Conservation (phyloP, 2,888 invertebrate genomes). For the Eupithecia inturbata region DNA sequence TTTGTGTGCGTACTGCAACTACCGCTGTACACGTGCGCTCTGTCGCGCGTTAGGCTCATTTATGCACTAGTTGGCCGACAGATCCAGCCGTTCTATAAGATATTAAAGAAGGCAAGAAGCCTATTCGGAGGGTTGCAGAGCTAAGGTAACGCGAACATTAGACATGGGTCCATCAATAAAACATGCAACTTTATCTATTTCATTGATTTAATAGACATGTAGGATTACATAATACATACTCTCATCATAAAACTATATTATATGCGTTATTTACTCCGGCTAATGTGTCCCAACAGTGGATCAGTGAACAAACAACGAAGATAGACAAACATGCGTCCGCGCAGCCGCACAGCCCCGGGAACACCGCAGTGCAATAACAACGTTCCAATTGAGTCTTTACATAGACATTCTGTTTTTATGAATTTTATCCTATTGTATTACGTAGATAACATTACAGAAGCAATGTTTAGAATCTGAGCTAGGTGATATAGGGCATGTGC, state of each 20-base stretch:
- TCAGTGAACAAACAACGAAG: constrained; percentile 79
- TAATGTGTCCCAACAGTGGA: constrained; percentile 79
- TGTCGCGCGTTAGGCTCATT: too few species aligned
- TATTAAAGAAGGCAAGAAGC: not conserved
- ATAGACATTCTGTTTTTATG: not conserved
- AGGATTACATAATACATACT: constrained; percentile 84
- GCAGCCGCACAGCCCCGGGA: constrained; percentile 24
- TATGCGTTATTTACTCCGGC: constrained; percentile 78
- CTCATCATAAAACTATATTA: constrained; percentile 83
- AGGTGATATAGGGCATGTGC: not conserved
- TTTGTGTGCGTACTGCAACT: too few species aligned
- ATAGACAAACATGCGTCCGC: constrained; percentile 47
- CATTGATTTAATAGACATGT: constrained; percentile 84
- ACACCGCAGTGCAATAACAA: constrained; percentile 8
- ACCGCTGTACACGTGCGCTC: too few species aligned
- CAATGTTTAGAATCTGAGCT: not conserved
- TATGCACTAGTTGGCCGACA: too few species aligned
- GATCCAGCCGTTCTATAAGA: too few species aligned
- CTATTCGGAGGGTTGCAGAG: not conserved
- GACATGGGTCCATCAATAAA: constrained; percentile 53
- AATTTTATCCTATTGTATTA: not conserved
- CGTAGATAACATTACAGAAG: not conserved
- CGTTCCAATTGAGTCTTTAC: not conserved
- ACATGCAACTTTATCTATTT: constrained; percentile 74
- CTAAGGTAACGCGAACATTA: not conserved